Conservation (phyloP, 2,113 vertebrate species). For the Osmerus mordax region DNA sequence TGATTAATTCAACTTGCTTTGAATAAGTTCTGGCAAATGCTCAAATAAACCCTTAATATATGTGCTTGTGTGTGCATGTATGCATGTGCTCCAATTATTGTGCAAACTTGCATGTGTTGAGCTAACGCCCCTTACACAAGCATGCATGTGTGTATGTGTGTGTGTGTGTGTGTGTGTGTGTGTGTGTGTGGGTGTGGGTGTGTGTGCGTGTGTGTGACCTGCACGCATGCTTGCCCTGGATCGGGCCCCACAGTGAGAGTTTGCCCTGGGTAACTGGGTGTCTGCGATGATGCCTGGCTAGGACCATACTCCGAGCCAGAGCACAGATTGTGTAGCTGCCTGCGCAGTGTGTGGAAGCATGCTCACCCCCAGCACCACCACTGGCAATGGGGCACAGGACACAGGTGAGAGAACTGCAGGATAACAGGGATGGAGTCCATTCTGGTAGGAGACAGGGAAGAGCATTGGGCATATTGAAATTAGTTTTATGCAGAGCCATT, state of each 20-base stretch:
- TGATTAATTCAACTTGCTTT: not conserved
- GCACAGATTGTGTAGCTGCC: conserved; percentile 37
- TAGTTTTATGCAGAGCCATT: conserved; percentile 21
- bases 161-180: conserved; percentile 12
- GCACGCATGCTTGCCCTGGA: conserved; percentile 21
- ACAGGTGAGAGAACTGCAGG: conserved; percentile 69
- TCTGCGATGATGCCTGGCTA: conserved; percentile 57
- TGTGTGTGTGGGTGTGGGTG: not conserved
- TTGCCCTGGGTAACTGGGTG: conserved; percentile 55
- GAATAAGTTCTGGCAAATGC: not conserved
- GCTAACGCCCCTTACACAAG: too few species aligned
- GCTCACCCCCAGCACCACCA: conserved; percentile 63
- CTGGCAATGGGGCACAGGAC: conserved; percentile 60
- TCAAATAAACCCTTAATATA: not conserved
- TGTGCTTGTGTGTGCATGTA: not conserved
- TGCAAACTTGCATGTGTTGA: not conserved
- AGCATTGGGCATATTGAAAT: conserved; percentile 4
- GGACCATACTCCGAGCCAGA: conserved; percentile 42
- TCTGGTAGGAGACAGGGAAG: not conserved
- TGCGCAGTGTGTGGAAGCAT: conserved; percentile 62
- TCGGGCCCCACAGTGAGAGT: conserved; percentile 41
- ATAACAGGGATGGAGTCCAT: conserved; percentile 11
- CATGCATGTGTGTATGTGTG: not conserved
- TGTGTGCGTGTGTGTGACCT: conserved; percentile 9
- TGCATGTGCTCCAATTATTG: not conserved